Percentiles rank a stretch among this genome's conserved stretches.
phyloP scores from a whole-genome alignment of 2,888 invertebrate genomes.

The Neria commutata region DNA sequence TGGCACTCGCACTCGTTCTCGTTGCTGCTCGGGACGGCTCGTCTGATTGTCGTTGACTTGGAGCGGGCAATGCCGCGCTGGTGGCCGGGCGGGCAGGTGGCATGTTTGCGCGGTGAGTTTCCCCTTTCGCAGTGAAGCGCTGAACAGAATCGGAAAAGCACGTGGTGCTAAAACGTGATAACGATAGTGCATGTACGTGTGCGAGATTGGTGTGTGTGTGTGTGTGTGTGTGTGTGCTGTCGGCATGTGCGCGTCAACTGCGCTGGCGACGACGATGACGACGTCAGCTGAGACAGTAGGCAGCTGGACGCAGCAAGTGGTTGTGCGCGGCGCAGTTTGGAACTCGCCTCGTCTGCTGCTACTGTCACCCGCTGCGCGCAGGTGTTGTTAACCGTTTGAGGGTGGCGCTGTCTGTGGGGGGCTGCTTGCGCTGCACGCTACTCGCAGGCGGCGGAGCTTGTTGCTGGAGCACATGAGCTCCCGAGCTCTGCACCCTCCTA shows the following conservation, averaged over 20 bases:
- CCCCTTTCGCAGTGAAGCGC: constrained; percentile 35
- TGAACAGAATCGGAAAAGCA: constrained; percentile 43
- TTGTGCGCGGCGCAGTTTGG: too few relatives aligned
- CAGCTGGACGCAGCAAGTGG: constrained; percentile 24
- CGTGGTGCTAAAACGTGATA: constrained; percentile 60
- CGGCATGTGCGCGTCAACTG: constrained; percentile 3
- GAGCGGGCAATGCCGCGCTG: too few relatives aligned
- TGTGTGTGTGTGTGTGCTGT: constrained; percentile 23
- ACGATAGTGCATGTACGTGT: constrained; percentile 38
- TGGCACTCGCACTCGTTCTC: not conserved
- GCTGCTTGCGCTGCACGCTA: too few relatives aligned
- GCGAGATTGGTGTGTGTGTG: not conserved
- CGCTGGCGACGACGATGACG: not conserved
- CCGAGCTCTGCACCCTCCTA: too few relatives aligned
- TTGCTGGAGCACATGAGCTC: too few relatives aligned
- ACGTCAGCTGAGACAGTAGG: not conserved
- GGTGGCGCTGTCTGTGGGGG: too few relatives aligned
- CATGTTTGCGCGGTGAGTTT: constrained; percentile 28
- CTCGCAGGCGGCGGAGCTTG: too few relatives aligned
- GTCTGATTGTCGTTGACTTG: too few relatives aligned
- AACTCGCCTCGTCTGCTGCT: too few relatives aligned
- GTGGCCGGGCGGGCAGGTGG: too few relatives aligned
- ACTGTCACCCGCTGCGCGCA: too few relatives aligned
- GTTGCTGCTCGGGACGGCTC: not conserved
- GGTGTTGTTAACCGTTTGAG: too few relatives aligned